phyloP scores from a whole-genome alignment of 2,888 invertebrate genomes.

The Pristionchus entomophagus region DNA sequence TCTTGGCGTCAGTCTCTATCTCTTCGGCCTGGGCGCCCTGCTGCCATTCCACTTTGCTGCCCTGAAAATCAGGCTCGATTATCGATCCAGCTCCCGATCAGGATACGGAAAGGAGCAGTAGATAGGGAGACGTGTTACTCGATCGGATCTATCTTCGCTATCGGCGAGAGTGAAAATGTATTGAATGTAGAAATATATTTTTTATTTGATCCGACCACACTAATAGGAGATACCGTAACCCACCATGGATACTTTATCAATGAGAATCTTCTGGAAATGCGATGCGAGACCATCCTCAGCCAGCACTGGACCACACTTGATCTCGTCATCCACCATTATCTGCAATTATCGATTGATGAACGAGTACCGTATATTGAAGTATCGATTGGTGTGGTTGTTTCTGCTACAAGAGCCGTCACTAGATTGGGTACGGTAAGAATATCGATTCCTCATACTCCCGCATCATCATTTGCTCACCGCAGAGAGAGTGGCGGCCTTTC shows the following conservation, averaged over 20 bases:
- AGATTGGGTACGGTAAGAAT: no score
- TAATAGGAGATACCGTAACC: background rate
- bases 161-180: no score
- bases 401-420: no score
- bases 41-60: conserved; percentile 5
- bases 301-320: conserved; percentile 4
- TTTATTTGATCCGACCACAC: no score
- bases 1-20: background rate
- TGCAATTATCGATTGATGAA: background rate
- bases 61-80: background rate
- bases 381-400: no score
- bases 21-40: conserved; percentile 6
- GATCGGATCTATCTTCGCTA: no score
- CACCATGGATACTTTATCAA: conserved; percentile 14
- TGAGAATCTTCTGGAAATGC: conserved; percentile 19
- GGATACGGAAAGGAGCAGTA: no score
- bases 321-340: background rate
- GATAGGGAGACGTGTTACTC: no score
- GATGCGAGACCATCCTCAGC: background rate
- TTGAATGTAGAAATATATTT: no score
- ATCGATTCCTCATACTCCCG: no score
- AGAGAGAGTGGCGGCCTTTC: no score
- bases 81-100: background rate
- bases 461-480: background rate
- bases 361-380: no score